Evolutionary conservation across 2,888 invertebrate species (phyloP).

Genomic region (Drosophila neotestacea): DNA sequence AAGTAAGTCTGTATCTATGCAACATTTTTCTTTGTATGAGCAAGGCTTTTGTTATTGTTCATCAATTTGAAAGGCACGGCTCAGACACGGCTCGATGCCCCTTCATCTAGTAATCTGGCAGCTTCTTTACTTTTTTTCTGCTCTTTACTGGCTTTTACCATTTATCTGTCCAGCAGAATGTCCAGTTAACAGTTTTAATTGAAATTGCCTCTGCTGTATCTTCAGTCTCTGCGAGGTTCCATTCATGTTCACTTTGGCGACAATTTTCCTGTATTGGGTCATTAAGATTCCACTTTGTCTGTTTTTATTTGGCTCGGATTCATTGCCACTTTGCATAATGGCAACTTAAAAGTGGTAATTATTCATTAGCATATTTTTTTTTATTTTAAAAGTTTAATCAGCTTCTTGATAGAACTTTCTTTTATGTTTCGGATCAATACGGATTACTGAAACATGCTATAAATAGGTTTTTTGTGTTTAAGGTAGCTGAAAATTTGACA

Average conservation of each 20-base stretch:
- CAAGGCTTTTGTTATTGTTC: constrained; percentile 77
- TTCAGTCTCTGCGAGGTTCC: constrained; percentile 30
- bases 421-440: constrained; percentile 1
- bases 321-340: constrained; percentile 50
- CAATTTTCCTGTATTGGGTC: constrained; percentile 48
- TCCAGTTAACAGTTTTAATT: constrained; percentile 19
- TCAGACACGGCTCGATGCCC: constrained; percentile 23
- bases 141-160: constrained; percentile 29
- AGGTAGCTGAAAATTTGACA: neutral
- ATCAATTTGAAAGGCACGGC: constrained; percentile 76
- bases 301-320: constrained; percentile 38
- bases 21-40: constrained; percentile 70
- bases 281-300: constrained; percentile 58
- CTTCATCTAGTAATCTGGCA: constrained; percentile 6
- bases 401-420: constrained; percentile 2
- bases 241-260: constrained; percentile 35
- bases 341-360: constrained; percentile 25
- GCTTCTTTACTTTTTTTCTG: constrained; percentile 15
- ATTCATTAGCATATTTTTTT: constrained; percentile 1
- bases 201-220: constrained; percentile 12
- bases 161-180: constrained; percentile 22
- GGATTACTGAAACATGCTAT: neutral
- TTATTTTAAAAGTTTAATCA: constrained; percentile 6
- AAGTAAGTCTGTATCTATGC: constrained; percentile 72
- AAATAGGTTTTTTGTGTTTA: neutral